Evolutionary conservation across 1,140 invertebrate genomes (phyloP).

Genomic region (Homarus americanus): DNA sequence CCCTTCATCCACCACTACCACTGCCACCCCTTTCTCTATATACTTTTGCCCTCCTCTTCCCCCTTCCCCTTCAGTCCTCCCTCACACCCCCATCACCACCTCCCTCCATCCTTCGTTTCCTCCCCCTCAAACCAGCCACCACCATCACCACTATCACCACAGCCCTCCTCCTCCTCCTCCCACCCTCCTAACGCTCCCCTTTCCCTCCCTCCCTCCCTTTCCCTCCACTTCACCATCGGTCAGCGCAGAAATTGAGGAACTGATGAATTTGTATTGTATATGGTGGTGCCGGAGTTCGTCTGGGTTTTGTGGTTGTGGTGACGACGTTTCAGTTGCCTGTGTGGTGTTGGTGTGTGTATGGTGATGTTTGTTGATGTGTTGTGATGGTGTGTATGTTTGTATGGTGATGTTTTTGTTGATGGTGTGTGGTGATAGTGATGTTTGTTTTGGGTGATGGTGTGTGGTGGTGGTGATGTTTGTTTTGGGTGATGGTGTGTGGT

Average conservation of each 20-base stretch:
- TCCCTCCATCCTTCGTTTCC: neutral
- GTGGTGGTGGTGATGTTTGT: no score
- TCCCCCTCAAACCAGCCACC: no score
- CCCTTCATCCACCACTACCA: neutral
- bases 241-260: neutral
- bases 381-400: neutral
- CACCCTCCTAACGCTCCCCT: neutral
- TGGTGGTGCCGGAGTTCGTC: neutral
- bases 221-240: neutral
- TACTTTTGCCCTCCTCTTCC: neutral
- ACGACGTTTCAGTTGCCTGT: no score
- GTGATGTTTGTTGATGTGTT: neutral
- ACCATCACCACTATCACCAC: no score
- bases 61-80: neutral
- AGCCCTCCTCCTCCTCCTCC: neutral
- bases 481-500: no score
- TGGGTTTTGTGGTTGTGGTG: neutral
- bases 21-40: neutral
- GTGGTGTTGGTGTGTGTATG: neutral
- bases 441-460: no score
- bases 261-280: conserved; percentile 1
- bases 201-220: neutral
- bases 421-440: no score
- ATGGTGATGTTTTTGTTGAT: no score
- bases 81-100: neutral